A percentile compares a stretch with the other conserved stretches of the same genome.
Evolutionary conservation across 2,113 vertebrate species (phyloP).

Genomic region (Lampris incognitus): DNA sequence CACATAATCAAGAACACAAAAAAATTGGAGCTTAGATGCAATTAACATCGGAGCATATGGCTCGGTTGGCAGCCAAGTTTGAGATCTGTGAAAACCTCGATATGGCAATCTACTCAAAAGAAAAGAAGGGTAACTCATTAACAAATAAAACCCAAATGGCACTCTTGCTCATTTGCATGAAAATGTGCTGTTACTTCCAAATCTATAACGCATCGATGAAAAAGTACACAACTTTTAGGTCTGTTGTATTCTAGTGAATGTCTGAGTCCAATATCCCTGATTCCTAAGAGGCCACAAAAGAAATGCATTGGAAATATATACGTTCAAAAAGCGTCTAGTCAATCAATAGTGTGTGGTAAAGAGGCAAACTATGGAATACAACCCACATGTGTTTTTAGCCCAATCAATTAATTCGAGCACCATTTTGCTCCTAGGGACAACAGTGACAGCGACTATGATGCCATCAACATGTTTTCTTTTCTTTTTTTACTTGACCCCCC

Average conservation of each 20-base stretch:
- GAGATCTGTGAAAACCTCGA: conserved; percentile 33
- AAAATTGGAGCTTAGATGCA: conserved; percentile 18
- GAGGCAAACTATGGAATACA: not conserved
- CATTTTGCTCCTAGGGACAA: conserved; percentile 19
- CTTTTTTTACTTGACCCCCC: no score
- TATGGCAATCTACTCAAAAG: conserved; percentile 7
- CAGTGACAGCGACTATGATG: not conserved
- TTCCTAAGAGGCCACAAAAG: not conserved
- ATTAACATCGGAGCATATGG: conserved; percentile 68
- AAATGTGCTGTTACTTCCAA: no score
- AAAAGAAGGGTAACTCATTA: not conserved
- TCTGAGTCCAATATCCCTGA: not conserved
- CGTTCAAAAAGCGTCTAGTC: not conserved
- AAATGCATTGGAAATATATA: not conserved
- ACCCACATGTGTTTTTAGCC: conserved; percentile 21
- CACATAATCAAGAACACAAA: conserved; percentile 58
- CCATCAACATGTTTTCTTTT: no score
- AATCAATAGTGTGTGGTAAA: conserved; percentile 25
- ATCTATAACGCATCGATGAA: not conserved
- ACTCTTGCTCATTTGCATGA: not conserved
- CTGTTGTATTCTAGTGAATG: not conserved
- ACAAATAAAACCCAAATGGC: not conserved
- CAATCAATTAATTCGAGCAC: conserved; percentile 29
- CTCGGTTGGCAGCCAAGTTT: conserved; percentile 44
- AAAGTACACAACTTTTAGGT: not conserved